phyloP scores from a whole-genome alignment of 2,113 vertebrate species.

The Psammodynastes pulverulentus region DNA sequence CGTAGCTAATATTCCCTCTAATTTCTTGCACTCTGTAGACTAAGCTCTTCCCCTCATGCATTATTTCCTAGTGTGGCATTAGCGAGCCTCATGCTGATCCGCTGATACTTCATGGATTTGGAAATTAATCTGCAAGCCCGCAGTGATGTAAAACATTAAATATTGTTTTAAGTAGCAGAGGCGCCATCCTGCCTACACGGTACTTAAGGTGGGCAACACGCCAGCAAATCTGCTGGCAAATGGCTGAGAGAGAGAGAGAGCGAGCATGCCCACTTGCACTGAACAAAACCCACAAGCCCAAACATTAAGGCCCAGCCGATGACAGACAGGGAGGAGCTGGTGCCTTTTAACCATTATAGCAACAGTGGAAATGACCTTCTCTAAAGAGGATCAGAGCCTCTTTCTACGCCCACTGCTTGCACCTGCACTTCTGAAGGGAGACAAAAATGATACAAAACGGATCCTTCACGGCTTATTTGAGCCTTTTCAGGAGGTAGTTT shows the following conservation, averaged over 20 bases:
- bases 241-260: conserved; percentile 64
- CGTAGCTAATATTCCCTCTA: conserved; percentile 48
- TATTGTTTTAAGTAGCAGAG: conserved; percentile 75
- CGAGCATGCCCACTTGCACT: conserved; percentile 64
- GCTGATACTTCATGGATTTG: conserved; percentile 73
- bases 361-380: conserved; percentile 52
- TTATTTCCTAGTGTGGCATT: conserved; percentile 65
- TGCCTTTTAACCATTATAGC: conserved; percentile 46
- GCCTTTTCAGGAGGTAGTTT: neutral
- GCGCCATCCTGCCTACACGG: conserved; percentile 77
- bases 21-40: conserved; percentile 44
- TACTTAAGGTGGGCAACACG: conserved; percentile 71
- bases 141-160: conserved; percentile 77
- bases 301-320: conserved; percentile 73
- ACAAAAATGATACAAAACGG: conserved; percentile 52
- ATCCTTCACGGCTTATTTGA: conserved; percentile 34
- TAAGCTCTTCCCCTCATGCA: conserved; percentile 56
- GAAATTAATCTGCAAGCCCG: conserved; percentile 73
- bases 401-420: conserved; percentile 61
- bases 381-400: conserved; percentile 59
- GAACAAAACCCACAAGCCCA: conserved; percentile 62
- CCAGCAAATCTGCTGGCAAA: conserved; percentile 67
- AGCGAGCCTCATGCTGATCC: conserved; percentile 67
- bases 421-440: conserved; percentile 58
- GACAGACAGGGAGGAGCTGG: conserved; percentile 80